Evolutionary conservation across 2,888 invertebrate genomes (phyloP).

Genomic region (Ochlodes sylvanus): DNA sequence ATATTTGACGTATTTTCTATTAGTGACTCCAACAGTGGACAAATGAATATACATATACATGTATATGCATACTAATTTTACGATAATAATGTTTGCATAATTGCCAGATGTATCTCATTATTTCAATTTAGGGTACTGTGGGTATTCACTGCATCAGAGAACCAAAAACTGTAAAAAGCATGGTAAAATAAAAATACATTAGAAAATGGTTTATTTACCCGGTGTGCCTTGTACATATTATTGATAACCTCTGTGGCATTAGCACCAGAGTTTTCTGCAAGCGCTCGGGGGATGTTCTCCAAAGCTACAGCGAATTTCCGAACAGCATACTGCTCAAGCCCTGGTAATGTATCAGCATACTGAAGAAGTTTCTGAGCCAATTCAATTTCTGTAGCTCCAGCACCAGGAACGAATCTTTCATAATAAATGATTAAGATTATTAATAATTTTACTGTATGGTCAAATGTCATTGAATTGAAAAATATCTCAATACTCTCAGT

Average conservation of each 20-base stretch:
- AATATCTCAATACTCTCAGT: no score
- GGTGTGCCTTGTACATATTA: conserved; percentile 97
- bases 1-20: no score
- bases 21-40: no score
- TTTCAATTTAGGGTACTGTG: no score
- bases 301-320: conserved; percentile 96
- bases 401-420: conserved; percentile 92
- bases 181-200: no score
- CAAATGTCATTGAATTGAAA: neutral
- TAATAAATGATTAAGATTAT: neutral
- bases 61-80: no score
- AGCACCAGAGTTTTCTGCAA: conserved; percentile 97
- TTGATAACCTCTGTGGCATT: conserved; percentile 94
- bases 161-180: no score
- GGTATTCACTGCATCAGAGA: no score
- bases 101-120: no score
- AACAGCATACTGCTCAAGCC: conserved; percentile 98
- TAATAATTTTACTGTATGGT: no score
- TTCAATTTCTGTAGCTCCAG: conserved; percentile 98
- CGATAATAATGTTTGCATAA: no score
- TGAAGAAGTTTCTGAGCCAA: conserved; percentile 93
- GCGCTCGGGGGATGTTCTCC: conserved; percentile 95
- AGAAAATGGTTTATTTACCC: conserved; percentile 65
- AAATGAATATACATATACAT: no score
- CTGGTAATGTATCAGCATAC: conserved; percentile 96